Evolutionary conservation across 2,113 vertebrate genomes (phyloP).

Genomic region (Macrotis lagotis): DNA sequence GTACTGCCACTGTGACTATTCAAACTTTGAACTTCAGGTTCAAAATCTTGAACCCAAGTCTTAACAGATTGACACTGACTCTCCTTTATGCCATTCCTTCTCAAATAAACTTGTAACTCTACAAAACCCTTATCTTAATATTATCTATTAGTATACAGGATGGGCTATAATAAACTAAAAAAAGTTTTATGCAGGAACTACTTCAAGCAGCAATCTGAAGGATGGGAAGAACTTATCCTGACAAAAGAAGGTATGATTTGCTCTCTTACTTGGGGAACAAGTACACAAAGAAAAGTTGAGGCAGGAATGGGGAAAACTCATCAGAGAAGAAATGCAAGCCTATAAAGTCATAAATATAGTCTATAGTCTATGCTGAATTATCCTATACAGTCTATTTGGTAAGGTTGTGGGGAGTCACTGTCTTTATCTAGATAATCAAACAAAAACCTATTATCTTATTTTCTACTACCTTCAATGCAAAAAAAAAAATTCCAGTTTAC

Average conservation of each 20-base stretch:
- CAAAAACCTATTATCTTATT: neutral
- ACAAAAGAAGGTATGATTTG: neutral
- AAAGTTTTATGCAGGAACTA: neutral
- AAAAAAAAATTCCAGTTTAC: too few species aligned
- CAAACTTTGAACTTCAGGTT: neutral
- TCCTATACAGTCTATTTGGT: too few species aligned
- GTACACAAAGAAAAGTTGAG: neutral
- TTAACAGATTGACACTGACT: neutral
- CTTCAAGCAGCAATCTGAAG: neutral
- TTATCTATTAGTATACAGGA: neutral
- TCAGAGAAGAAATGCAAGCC: neutral
- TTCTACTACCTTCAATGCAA: neutral
- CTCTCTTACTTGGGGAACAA: neutral
- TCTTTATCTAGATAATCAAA: too few species aligned
- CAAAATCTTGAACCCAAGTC: neutral
- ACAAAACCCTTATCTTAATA: neutral
- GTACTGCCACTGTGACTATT: neutral
- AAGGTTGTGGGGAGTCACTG: too few species aligned
- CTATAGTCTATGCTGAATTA: too few species aligned
- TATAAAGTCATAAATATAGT: neutral
- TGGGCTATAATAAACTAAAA: neutral
- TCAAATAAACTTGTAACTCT: neutral
- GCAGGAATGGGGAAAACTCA: neutral
- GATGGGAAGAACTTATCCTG: neutral
- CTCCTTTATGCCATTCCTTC: neutral